Evolutionary conservation across 2,113 vertebrate genomes (phyloP).

Genomic region (Oryzias javanicus): DNA sequence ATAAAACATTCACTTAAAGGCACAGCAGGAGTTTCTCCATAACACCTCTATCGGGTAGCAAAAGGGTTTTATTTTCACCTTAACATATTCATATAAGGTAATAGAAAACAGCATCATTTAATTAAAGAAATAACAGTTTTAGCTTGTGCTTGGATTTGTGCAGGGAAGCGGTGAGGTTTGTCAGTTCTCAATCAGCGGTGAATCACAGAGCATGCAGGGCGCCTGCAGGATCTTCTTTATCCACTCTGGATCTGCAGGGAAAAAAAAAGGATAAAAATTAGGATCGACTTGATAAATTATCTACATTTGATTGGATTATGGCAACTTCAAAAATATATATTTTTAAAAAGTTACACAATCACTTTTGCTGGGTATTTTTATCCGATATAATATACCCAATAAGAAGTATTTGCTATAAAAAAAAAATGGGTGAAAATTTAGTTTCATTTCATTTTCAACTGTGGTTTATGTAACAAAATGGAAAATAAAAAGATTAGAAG

Average conservation of each 20-base stretch:
- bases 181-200: conserved; percentile 84
- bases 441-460: no score
- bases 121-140: not conserved
- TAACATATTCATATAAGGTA: conserved; percentile 39
- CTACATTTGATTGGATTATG: no score
- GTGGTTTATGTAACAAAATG: no score
- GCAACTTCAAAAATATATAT: no score
- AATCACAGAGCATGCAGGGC: conserved; percentile 92
- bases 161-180: conserved; percentile 29
- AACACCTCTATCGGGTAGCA: conserved; percentile 30
- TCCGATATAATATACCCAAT: no score
- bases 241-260: conserved; percentile 90
- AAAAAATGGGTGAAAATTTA: no score
- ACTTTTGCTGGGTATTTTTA: no score
- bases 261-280: conserved; percentile 5
- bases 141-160: no score
- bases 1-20: conserved; percentile 48
- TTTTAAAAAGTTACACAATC: no score
- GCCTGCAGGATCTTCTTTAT: conserved; percentile 90
- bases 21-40: conserved; percentile 1
- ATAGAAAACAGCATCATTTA: conserved; percentile 29
- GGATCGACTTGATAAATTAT: not conserved
- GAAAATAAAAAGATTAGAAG: no score
- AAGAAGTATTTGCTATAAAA: no score
- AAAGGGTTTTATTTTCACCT: conserved; percentile 62